Conservation (phyloP, 2,888 invertebrate genomes). For the Microplitis manilae region DNA sequence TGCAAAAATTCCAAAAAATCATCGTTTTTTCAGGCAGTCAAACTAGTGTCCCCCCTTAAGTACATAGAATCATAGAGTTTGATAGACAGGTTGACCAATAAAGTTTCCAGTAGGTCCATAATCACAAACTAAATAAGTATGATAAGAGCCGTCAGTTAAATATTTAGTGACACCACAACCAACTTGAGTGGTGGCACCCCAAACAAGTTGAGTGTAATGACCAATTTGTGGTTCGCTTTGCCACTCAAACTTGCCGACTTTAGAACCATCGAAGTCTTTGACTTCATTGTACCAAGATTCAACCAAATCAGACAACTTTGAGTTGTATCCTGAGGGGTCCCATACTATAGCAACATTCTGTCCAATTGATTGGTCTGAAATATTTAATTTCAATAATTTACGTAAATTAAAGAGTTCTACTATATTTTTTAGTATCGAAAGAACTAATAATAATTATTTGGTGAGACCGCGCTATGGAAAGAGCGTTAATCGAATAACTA, state of each 20-base stretch:
- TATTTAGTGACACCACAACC: constrained; percentile 73
- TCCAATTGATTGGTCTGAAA: no score
- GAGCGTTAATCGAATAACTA: not conserved
- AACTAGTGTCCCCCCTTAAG: no score
- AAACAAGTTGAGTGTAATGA: constrained; percentile 72
- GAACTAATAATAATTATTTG: no score
- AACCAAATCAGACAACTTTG: constrained; percentile 44
- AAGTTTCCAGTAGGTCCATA: constrained; percentile 68
- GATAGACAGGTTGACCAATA: no score
- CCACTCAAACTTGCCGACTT: not conserved
- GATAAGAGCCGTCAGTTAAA: constrained; percentile 50
- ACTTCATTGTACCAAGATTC: constrained; percentile 69
- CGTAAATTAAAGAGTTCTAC: no score
- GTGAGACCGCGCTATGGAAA: no score
- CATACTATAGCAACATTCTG: not conserved
- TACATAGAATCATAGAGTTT: no score
- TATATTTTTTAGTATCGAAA: no score
- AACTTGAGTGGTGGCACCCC: constrained; percentile 61
- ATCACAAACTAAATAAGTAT: constrained; percentile 52
- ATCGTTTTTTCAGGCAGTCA: no score
- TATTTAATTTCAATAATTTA: no score
- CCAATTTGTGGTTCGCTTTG: constrained; percentile 49
- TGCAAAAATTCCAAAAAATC: no score
- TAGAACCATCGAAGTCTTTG: constrained; percentile 51
- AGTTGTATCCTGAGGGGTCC: not conserved